phyloP scores from a whole-genome alignment of 1,140 invertebrate species.

The Antheraea mylitta region DNA sequence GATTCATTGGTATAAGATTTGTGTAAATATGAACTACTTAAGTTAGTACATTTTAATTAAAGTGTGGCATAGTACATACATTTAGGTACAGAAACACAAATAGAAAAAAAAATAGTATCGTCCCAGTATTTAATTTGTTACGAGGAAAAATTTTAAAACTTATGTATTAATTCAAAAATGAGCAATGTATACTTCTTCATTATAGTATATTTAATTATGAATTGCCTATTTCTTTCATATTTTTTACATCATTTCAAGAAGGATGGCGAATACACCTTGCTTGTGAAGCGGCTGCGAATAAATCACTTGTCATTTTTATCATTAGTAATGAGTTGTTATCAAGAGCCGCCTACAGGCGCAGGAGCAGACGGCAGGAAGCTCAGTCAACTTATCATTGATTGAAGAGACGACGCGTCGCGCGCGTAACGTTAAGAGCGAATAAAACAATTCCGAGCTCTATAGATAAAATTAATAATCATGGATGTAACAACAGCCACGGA shows the following conservation, averaged over 20 bases:
- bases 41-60: too few species aligned
- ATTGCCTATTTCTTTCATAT: too few species aligned
- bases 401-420: conserved; percentile 25
- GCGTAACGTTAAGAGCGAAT: conserved; percentile 21
- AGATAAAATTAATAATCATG: conserved; percentile 36
- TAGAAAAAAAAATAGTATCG: too few species aligned
- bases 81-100: too few species aligned
- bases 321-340: conserved; percentile 63
- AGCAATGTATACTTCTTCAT: neutral
- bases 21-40: too few species aligned
- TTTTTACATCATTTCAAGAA: neutral
- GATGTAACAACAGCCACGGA: conserved; percentile 37
- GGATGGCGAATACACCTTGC: neutral
- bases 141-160: too few species aligned
- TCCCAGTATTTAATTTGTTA: too few species aligned
- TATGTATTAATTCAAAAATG: too few species aligned
- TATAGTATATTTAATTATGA: neutral
- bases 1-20: too few species aligned
- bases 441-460: conserved; percentile 22
- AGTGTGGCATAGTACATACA: too few species aligned
- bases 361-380: conserved; percentile 37
- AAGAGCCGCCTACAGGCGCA: conserved; percentile 49
- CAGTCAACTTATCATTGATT: conserved; percentile 42
- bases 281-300: conserved; percentile 36
- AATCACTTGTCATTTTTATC: conserved; percentile 65